Percentiles rank a stretch among this genome's conserved stretches.
These are phyloP conservation scores for Hymenopus coronatus DNA, from an alignment of 2,888 invertebrate species.

Conservation along the genomic window DNA sequence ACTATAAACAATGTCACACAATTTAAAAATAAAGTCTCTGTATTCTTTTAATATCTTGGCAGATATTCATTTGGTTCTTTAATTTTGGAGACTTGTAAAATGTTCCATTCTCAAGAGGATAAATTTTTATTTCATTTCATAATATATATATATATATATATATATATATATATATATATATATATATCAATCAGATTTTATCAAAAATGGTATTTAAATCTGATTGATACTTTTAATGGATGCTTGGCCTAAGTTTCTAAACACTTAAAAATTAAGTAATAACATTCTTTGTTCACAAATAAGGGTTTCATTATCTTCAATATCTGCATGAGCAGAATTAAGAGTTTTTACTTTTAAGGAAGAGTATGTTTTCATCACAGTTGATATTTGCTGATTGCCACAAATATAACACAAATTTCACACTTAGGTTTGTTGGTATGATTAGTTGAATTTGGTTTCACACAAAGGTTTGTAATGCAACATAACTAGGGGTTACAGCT, in stretches of 20 bases:
- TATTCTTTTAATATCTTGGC: not conserved
- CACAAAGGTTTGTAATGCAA: not conserved
- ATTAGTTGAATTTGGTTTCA: not conserved
- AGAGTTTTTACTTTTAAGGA: not conserved
- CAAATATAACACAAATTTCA: conserved; percentile 3
- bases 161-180: no score
- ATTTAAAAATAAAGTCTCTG: not conserved
- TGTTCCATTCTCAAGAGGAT: no score
- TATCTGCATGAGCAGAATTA: not conserved
- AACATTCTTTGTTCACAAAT: not conserved
- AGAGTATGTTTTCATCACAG: conserved; percentile 19
- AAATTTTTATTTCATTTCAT: no score
- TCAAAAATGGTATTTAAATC: not conserved
- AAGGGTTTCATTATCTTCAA: not conserved
- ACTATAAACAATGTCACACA: not conserved
- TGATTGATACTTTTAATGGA: not conserved
- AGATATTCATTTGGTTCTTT: not conserved
- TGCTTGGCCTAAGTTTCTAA: not conserved
- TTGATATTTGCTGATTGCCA: not conserved
- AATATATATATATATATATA: no score
- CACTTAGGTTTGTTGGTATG: not conserved
- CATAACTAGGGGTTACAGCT: conserved; percentile 15
- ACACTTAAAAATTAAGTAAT: conserved; percentile 17
- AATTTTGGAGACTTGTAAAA: not conserved
- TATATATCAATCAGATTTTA: not conserved